Percentiles rank a stretch among this genome's conserved stretches.
These are phyloP conservation scores for Augochlora pura DNA, from an alignment of 1,140 invertebrate genomes.

Conservation along the genomic window DNA sequence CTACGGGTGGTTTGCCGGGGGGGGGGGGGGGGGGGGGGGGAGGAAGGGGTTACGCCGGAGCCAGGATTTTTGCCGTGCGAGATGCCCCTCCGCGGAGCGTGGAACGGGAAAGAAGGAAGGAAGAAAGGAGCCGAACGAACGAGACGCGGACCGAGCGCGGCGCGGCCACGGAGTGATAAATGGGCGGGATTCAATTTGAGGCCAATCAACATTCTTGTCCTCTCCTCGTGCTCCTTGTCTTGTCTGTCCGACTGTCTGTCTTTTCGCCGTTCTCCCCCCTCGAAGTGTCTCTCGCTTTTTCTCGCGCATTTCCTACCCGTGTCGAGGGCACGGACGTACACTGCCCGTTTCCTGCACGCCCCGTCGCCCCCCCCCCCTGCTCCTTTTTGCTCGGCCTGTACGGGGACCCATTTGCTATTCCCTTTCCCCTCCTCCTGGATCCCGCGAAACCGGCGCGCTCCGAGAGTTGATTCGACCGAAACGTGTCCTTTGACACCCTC, in stretches of 20 bases:
- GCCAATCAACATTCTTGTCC: constrained; percentile 77
- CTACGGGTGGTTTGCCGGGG: background rate
- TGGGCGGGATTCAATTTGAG: constrained; percentile 76
- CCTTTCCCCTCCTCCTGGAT: background rate
- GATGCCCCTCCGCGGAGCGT: background rate
- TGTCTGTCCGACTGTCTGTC: constrained; percentile 57
- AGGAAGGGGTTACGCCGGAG: constrained; percentile 5
- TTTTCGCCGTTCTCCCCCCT: constrained; percentile 56
- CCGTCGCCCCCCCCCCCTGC: background rate
- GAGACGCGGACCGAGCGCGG: too few species aligned
- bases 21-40: background rate
- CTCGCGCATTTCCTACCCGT: constrained; percentile 61
- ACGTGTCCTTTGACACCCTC: too few species aligned
- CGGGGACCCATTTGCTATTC: constrained; percentile 29
- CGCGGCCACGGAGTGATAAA: constrained; percentile 70
- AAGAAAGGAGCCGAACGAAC: constrained; percentile 19
- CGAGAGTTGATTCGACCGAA: too few species aligned
- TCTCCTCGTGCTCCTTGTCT: constrained; percentile 57
- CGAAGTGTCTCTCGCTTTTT: constrained; percentile 67
- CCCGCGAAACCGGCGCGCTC: too few species aligned
- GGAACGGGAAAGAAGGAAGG: background rate
- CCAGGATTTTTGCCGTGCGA: constrained; percentile 63
- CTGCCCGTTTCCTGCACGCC: background rate
- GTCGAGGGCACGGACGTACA: constrained; percentile 47
- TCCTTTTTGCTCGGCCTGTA: background rate